Evolutionary conservation across 1,140 invertebrate species (phyloP).

Genomic region (Octopus bimaculoides): DNA sequence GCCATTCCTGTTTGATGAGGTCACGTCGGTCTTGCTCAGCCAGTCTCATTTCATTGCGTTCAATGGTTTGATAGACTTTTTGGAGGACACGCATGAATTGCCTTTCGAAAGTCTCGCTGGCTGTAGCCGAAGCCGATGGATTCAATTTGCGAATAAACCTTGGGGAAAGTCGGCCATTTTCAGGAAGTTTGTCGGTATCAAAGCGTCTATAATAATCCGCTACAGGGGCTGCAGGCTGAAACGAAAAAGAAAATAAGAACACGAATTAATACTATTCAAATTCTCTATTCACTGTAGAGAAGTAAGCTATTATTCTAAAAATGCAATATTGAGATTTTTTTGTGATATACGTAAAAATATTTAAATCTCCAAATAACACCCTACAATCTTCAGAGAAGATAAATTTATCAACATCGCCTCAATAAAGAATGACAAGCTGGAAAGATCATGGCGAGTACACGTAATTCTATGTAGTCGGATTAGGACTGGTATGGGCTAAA

Average conservation of each 20-base stretch:
- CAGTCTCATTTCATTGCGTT: slow-evolving; percentile 68
- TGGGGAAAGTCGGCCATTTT: slow-evolving; percentile 50
- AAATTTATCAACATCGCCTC: no score
- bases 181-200: slow-evolving; percentile 37
- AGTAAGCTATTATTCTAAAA: no score
- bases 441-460: no score
- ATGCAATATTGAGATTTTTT: no score
- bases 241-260: slow-evolving; percentile 14
- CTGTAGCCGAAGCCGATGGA: slow-evolving; percentile 18
- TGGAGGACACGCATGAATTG: slow-evolving; percentile 67
- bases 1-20: slow-evolving; percentile 71
- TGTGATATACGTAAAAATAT: no score
- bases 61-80: slow-evolving; percentile 71
- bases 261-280: no score
- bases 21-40: slow-evolving; percentile 69
- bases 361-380: no score
- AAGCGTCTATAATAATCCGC: slow-evolving; percentile 41
- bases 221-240: slow-evolving; percentile 42
- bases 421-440: no score
- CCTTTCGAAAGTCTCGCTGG: slow-evolving; percentile 61
- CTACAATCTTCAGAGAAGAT: no score
- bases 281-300: no score
- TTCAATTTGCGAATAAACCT: slow-evolving; percentile 37
- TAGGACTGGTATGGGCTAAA: no score
- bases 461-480: no score